A percentile compares a stretch with the other conserved stretches of the same genome.
These are phyloP conservation scores for Crypturellus tataupa DNA, from an alignment of 2,797 vertebrate species.

Conservation along the genomic window DNA sequence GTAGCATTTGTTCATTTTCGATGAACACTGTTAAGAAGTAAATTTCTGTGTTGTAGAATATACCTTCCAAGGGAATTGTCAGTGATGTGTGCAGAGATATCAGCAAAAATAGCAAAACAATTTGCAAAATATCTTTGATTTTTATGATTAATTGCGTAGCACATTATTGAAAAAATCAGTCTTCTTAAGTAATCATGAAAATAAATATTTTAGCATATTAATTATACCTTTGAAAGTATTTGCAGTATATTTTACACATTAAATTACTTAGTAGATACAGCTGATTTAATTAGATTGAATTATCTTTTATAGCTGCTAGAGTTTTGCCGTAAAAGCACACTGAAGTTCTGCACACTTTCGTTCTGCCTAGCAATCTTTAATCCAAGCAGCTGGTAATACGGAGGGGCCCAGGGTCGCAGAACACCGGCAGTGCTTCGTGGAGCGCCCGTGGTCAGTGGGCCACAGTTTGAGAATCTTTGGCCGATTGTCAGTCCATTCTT, in stretches of 20 bases:
- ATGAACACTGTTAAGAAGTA: not conserved
- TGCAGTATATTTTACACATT: not conserved
- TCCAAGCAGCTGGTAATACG: not conserved
- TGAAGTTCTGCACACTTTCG: not conserved
- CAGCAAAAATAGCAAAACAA: not conserved
- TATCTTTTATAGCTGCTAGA: not conserved
- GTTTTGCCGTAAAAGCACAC: not conserved
- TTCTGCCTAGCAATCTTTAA: not conserved
- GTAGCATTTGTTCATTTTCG: not conserved
- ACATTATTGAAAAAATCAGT: not conserved
- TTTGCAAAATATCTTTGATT: not conserved
- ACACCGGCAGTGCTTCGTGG: not conserved
- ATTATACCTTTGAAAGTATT: not conserved
- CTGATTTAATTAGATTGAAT: not conserved
- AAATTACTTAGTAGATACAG: not conserved
- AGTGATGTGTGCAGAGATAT: not conserved
- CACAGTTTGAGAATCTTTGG: not conserved
- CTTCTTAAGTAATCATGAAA: not conserved
- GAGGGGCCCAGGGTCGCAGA: rapidly evolving
- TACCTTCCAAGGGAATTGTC: not conserved
- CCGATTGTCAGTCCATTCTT: not conserved
- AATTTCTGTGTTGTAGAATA: not conserved
- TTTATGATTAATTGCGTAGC: not conserved
- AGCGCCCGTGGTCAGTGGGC: not conserved
- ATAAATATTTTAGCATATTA: not conserved